Evolutionary conservation across 1,140 invertebrate genomes (phyloP), one percentile per base, ranked within the genome.

Genomic region (Drosophila yakuba): DNA sequence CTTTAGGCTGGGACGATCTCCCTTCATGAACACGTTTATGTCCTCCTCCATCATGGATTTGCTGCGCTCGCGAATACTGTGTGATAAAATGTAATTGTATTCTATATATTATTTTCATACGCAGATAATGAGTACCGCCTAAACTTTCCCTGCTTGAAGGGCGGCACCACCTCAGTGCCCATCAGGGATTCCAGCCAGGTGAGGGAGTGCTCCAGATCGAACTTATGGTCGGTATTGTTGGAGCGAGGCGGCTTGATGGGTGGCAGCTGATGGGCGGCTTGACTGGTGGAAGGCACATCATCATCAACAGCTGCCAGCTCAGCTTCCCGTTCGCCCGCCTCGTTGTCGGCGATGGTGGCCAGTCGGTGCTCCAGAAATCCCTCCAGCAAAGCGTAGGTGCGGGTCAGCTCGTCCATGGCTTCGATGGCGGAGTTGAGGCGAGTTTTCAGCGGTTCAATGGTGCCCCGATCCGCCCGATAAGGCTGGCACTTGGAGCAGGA

Each of bases 201-300:
- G 66, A 95, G 93, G 3, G 94, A 94, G 78, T 94, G 94, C 28
- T 91, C 93, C 35, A 93, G 85, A 59, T 95, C 94, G 50, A 93
- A 93, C 41, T 95, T 94, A 5, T 94, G 78, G 47, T 94, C 94
- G 3, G 11, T 69, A 44, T 17, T 20, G n/a, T 14, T 57, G 6
- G 36, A 17, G 15, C 55, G 28, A 1, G 52, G 43, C 35, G 64
- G 43, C 12, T 72, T 72, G 0, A 20, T 93, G 54, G 32, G 64
- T 57, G 36, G 59, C 43, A 14, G 41, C 43, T 14, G 51, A 8
- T 28, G 10, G 10, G 17, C 11, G 5, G 39, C 45, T 17, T 66
- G 61, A 32, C 50, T 66, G 23, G 51, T 57, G 4, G 68, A 51
- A n/a, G 63, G 36, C 11, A 43, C n/a, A 3, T 54, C 51, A 4